Conservation (phyloP, 2,888 invertebrate genomes). For the Herminia tarsipennalis region DNA sequence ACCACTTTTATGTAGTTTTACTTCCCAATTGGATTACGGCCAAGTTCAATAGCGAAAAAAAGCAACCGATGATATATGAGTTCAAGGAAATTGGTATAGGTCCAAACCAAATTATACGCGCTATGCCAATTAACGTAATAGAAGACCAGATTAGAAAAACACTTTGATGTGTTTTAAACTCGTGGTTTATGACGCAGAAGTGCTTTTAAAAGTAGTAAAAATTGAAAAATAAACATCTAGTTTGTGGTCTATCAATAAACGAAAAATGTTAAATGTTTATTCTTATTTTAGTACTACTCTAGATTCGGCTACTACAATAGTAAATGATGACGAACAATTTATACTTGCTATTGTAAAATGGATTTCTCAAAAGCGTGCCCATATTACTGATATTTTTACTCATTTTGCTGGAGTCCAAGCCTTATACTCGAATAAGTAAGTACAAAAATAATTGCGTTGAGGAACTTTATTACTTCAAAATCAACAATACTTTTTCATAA, state of each 20-base stretch:
- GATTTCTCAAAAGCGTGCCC: too few species aligned
- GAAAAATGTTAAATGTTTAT: not conserved
- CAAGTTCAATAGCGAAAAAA: conserved; percentile 39
- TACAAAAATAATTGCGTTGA: too few species aligned
- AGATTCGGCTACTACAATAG: too few species aligned
- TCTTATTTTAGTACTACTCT: too few species aligned
- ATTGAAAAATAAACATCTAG: not conserved
- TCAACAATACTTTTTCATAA: too few species aligned
- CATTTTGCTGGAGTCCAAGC: too few species aligned
- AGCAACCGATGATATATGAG: conserved; percentile 37
- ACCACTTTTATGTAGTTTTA: conserved; percentile 9
- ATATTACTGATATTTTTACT: too few species aligned
- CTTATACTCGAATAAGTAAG: too few species aligned
- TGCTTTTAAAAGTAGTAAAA: not conserved
- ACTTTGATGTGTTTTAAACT: conserved; percentile 21
- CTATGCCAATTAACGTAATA: conserved; percentile 36
- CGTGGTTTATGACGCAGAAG: conserved; percentile 15
- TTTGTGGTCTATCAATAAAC: not conserved
- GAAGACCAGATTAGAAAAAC: conserved; percentile 19
- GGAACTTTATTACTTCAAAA: too few species aligned
- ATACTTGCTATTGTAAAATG: too few species aligned
- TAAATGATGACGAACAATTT: too few species aligned
- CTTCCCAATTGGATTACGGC: conserved; percentile 31
- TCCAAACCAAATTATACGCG: conserved; percentile 37
- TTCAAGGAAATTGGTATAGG: conserved; percentile 43